These are phyloP conservation scores for Lepus americanus DNA, from an alignment of 2,113 vertebrate species.

Conservation along the genomic window DNA sequence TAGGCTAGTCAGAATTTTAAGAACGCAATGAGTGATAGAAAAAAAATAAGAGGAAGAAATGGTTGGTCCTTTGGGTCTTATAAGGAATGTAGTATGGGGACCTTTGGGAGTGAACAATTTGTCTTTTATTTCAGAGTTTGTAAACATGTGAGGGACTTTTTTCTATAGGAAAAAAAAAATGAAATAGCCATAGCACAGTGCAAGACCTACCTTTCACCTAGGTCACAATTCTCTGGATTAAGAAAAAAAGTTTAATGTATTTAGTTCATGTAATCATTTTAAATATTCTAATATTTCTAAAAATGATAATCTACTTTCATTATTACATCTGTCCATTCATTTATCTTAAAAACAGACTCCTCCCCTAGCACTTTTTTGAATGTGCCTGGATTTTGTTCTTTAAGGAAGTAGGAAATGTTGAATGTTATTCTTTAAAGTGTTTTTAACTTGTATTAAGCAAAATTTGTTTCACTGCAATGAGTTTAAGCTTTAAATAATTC, in stretches of 20 bases:
- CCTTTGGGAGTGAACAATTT: slow-evolving; percentile 57
- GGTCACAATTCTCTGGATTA: background rate
- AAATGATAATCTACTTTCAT: background rate
- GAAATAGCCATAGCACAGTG: background rate
- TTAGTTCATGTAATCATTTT: slow-evolving; percentile 44
- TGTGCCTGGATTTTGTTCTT: slow-evolving; percentile 54
- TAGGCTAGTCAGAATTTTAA: slow-evolving; percentile 52
- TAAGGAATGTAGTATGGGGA: slow-evolving; percentile 41
- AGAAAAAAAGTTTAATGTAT: slow-evolving; percentile 35
- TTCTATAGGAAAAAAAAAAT: background rate
- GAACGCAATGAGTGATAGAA: background rate
- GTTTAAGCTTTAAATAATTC: slow-evolving; percentile 52
- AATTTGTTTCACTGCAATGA: slow-evolving; percentile 6
- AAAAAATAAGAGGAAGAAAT: slow-evolving; percentile 59
- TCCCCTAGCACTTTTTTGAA: slow-evolving; percentile 50
- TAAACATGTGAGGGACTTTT: slow-evolving; percentile 37
- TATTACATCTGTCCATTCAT: background rate
- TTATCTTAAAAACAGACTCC: slow-evolving; percentile 31
- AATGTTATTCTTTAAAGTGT: slow-evolving; percentile 23
- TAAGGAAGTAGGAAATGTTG: slow-evolving; percentile 34
- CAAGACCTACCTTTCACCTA: background rate
- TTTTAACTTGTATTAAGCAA: slow-evolving; percentile 32
- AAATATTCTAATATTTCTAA: slow-evolving; percentile 46
- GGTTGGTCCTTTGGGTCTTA: slow-evolving; percentile 72
- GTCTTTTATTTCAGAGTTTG: slow-evolving; percentile 62